Percentiles rank a stretch among this genome's conserved stretches.
Evolutionary conservation across 2,888 invertebrate genomes (phyloP).

Genomic region (Zootermopsis nevadensis): DNA sequence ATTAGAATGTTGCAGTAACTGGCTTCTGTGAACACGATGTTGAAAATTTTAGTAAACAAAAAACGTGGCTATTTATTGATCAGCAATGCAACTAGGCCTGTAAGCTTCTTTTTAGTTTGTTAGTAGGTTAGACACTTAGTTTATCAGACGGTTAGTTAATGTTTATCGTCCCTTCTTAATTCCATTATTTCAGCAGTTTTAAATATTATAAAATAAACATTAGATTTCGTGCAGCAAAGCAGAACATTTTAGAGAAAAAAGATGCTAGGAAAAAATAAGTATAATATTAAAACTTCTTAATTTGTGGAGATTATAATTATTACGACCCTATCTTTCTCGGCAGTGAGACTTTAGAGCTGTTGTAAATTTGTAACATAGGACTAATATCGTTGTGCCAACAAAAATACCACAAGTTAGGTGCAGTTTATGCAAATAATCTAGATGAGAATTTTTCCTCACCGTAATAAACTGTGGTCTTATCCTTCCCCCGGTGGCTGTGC

Average conservation of each 20-base stretch:
- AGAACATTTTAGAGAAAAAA: conserved; percentile 12
- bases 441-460: conserved; percentile 64
- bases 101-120: too few species aligned
- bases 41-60: too few species aligned
- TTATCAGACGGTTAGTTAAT: not conserved
- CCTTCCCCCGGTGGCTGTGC: conserved; percentile 54
- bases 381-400: conserved; percentile 54
- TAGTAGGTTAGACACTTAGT: too few species aligned
- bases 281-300: conserved; percentile 61
- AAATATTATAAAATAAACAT: not conserved
- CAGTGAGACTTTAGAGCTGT: conserved; percentile 59
- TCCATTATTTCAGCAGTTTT: conserved; percentile 21
- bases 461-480: conserved; percentile 63
- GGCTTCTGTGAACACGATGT: too few species aligned
- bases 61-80: too few species aligned
- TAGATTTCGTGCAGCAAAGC: not conserved
- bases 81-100: too few species aligned
- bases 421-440: conserved; percentile 66
- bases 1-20: too few species aligned
- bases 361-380: conserved; percentile 51
- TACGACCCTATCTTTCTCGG: conserved; percentile 62
- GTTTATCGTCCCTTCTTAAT: not conserved
- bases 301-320: conserved; percentile 64
- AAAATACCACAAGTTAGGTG: conserved; percentile 60
- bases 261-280: conserved; percentile 33